phyloP scores from a whole-genome alignment of 2,113 vertebrate genomes.

The Benitochromis conjunctus region DNA sequence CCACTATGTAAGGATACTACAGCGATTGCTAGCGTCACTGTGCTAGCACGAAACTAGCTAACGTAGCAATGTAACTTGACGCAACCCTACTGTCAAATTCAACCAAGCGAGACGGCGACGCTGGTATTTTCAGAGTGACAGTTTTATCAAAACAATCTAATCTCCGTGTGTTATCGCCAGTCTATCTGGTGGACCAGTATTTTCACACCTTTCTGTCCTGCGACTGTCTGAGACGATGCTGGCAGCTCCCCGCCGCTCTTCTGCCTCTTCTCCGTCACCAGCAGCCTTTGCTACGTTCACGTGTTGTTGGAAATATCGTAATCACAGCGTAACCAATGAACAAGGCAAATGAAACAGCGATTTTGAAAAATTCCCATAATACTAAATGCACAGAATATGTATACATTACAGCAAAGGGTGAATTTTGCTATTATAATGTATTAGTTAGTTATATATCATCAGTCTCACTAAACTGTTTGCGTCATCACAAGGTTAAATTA shows the following conservation, averaged over 20 bases:
- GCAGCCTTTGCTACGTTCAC: slow-evolving; percentile 23
- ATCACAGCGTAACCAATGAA: not conserved
- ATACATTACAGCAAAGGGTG: not conserved
- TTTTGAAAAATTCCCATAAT: not conserved
- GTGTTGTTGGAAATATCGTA: slow-evolving; percentile 1
- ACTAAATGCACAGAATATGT: not conserved
- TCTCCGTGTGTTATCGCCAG: not conserved
- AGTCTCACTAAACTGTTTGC: not conserved
- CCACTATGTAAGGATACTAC: not conserved
- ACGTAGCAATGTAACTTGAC: slow-evolving; percentile 30
- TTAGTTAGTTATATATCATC: not conserved
- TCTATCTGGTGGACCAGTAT: not conserved
- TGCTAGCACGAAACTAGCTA: slow-evolving; percentile 51
- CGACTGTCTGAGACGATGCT: slow-evolving; percentile 47
- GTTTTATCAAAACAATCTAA: not conserved
- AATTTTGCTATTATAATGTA: not conserved
- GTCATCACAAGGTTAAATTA: not conserved
- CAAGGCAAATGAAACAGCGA: not conserved
- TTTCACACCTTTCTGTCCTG: slow-evolving; percentile 54
- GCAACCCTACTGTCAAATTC: not conserved
- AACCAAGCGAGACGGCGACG: not conserved
- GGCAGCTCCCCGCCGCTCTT: slow-evolving; percentile 39
- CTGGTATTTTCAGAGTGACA: not conserved
- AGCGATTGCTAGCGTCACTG: slow-evolving; percentile 20
- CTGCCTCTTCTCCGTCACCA: slow-evolving; percentile 46